Base-by-base conservation (phyloP, 2,888 invertebrate species). In the Diachrysia chrysitis region DNA sequence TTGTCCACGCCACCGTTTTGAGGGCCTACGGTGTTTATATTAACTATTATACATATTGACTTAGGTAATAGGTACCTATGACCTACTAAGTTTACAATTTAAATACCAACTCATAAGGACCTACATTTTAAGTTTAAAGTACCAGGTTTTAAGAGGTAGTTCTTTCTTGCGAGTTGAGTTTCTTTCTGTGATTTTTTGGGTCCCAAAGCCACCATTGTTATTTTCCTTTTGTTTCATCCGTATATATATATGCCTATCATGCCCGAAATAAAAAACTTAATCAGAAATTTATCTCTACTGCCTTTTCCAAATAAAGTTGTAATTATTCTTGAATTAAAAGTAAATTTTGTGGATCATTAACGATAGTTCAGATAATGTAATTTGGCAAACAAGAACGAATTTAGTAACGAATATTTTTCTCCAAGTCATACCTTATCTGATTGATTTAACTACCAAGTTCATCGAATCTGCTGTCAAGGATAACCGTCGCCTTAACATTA, bases 1-100 rank as follows among this genome's bases (percentile, higher is more conserved):
- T 83, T 95, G 95, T 25, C 90, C 88, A 21, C 94, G 91, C 95
- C 95, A 95, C 23, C 78, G 82, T 66, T 87, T 89, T 63, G 82
- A 73, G n/a, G 69, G 63, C 72, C 76, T 83, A 69, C 21, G 54
- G 42, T 42, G 42, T 42, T 42, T n/a, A 42, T 42, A 3, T n/a
- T 4, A 42, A n/a, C n/a, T 42, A 42, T 7, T 5, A 6, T n/a
- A 42, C 48, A n/a, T 6, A n/a, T n/a, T n/a, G n/a, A n/a, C n/a
- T n/a, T n/a, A n/a, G n/a, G n/a, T n/a, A n/a, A n/a, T n/a, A n/a
- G n/a, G n/a, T n/a, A n/a, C n/a, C n/a, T n/a, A n/a, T n/a, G n/a
- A n/a, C n/a, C n/a, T n/a, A n/a, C n/a, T n/a, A n/a, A n/a, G n/a
- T n/a, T n/a, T n/a, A n/a, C n/a, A n/a, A n/a, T n/a, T n/a, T n/a